These are phyloP conservation scores for Cnemophilus loriae DNA, from an alignment of 2,113 vertebrate genomes.

Conservation along the genomic window DNA sequence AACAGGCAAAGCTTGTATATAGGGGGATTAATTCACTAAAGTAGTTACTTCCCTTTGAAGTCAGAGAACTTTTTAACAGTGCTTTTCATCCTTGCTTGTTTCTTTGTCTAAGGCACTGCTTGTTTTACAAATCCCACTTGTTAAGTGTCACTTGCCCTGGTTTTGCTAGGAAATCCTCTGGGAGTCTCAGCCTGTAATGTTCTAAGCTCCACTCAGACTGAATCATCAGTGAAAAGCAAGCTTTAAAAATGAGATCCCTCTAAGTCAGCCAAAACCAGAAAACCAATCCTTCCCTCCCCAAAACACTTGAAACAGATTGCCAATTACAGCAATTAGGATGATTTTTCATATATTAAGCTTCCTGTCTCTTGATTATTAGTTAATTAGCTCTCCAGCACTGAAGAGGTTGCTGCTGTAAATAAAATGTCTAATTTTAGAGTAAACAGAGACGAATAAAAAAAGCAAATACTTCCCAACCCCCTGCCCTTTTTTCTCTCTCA, in stretches of 20 bases:
- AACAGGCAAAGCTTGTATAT: rapidly evolving
- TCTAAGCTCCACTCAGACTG: neutral
- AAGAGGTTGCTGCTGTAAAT: conserved; percentile 1
- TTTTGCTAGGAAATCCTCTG: neutral
- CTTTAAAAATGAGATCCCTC: conserved; percentile 3
- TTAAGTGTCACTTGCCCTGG: neutral
- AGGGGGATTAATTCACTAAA: neutral
- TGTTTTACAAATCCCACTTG: neutral
- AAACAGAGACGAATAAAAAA: neutral
- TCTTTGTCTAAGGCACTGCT: conserved; percentile 8
- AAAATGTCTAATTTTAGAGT: conserved; percentile 11
- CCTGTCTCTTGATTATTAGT: neutral
- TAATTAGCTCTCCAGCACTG: conserved; percentile 12
- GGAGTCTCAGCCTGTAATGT: neutral
- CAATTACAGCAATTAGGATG: neutral
- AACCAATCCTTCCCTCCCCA: neutral
- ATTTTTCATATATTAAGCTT: conserved; percentile 39
- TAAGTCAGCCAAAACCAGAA: neutral
- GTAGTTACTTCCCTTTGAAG: neutral
- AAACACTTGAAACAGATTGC: conserved; percentile 31
- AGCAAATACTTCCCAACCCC: neutral
- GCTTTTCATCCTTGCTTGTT: neutral
- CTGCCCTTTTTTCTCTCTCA: neutral
- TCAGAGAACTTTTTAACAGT: neutral
- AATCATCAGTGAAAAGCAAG: neutral